These are phyloP conservation scores for Ylistrum balloti DNA, from an alignment of 1,140 invertebrate species.

Conservation along the genomic window DNA sequence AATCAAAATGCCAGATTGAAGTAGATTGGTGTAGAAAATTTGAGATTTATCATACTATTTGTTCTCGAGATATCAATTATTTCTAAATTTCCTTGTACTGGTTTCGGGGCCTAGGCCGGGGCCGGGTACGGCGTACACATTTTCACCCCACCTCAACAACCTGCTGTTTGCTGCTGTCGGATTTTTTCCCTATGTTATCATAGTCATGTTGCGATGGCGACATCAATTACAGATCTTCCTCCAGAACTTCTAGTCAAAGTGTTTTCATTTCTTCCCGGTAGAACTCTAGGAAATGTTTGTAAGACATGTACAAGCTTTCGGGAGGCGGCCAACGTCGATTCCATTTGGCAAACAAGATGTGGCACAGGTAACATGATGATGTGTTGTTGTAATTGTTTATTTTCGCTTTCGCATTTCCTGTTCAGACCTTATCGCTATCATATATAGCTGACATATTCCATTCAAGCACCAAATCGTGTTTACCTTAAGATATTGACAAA, in stretches of 20 bases:
- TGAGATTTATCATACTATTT: no score
- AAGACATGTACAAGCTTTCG: background rate
- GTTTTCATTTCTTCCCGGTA: background rate
- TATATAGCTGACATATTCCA: no score
- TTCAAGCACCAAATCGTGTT: no score
- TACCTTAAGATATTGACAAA: no score
- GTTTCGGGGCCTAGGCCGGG: no score
- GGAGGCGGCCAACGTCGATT: background rate
- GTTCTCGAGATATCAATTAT: no score
- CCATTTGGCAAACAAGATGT: conserved; percentile 30
- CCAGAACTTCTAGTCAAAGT: conserved; percentile 11
- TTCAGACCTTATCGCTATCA: no score
- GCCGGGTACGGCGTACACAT: background rate
- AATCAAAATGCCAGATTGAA: no score
- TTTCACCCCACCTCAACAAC: background rate
- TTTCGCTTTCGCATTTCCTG: no score
- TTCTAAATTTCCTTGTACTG: no score
- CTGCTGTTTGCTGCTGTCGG: background rate
- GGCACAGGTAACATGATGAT: background rate
- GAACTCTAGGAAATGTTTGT: conserved; percentile 1
- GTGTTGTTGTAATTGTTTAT: no score
- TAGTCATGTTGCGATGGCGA: background rate
- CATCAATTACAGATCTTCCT: background rate
- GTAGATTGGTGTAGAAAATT: no score
- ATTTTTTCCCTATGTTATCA: background rate